phyloP scores from a whole-genome alignment of 2,888 invertebrate species.

The Synanthedon tipuliformis region DNA sequence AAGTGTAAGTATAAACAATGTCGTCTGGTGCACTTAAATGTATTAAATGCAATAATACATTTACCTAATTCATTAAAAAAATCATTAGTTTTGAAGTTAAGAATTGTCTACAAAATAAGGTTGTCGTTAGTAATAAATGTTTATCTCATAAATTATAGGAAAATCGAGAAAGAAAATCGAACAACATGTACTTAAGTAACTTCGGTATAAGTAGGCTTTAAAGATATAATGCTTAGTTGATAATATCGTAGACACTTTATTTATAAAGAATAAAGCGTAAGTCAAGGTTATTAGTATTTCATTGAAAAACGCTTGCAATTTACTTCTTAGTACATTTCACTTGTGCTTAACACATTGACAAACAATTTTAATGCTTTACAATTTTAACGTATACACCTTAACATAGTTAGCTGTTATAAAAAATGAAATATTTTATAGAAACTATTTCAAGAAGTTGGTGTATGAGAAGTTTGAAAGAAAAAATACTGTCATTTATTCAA shows the following conservation, averaged over 20 bases:
- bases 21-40: conserved; percentile 4
- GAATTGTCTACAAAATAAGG: conserved; percentile 48
- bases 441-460: too few relatives aligned
- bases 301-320: conserved; percentile 54
- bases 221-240: conserved; percentile 66
- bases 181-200: conserved; percentile 70
- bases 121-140: conserved; percentile 57
- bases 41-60: conserved; percentile 10
- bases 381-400: conserved; percentile 33
- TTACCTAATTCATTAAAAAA: conserved; percentile 16
- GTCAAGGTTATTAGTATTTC: conserved; percentile 50
- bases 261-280: conserved; percentile 45
- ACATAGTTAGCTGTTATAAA: conserved; percentile 1
- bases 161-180: conserved; percentile 55
- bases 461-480: too few relatives aligned
- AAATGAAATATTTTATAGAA: too few relatives aligned
- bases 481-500: too few relatives aligned
- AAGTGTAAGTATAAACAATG: conserved; percentile 20
- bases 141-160: conserved; percentile 41
- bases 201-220: conserved; percentile 67
- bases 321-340: conserved; percentile 34
- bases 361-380: conserved; percentile 13
- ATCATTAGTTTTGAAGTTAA: conserved; percentile 31
- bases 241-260: conserved; percentile 54
- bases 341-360: conserved; percentile 10